phyloP scores from a whole-genome alignment of 2,888 invertebrate genomes.

The Tinea trinotella region DNA sequence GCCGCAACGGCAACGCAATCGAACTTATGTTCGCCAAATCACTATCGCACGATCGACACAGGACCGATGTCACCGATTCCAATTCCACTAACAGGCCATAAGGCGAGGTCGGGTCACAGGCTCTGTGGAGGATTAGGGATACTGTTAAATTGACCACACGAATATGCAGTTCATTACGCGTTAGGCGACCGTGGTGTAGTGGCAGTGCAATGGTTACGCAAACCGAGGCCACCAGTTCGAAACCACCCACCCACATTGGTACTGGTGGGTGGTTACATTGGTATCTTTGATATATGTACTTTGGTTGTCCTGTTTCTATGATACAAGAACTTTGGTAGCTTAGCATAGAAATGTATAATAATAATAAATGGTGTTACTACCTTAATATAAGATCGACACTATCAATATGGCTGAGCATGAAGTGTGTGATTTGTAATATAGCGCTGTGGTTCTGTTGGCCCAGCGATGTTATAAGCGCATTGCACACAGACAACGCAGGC shows the following conservation, averaged over 20 bases:
- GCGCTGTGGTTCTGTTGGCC: slow-evolving; percentile 89
- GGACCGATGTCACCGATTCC: slow-evolving; percentile 81
- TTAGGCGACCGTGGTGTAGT: too few relatives aligned
- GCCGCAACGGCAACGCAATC: slow-evolving; percentile 62
- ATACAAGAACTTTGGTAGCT: too few relatives aligned
- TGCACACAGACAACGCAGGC: slow-evolving; percentile 85
- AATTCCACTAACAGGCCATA: slow-evolving; percentile 80
- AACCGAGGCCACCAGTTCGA: too few relatives aligned
- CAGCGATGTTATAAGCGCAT: slow-evolving; percentile 85
- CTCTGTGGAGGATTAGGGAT: slow-evolving; percentile 38
- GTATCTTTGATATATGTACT: too few relatives aligned
- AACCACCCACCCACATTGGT: too few relatives aligned
- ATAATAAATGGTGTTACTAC: too few relatives aligned
- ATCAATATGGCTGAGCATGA: slow-evolving; percentile 86
- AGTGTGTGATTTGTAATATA: slow-evolving; percentile 84
- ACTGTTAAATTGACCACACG: too few relatives aligned
- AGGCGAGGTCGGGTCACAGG: slow-evolving; percentile 74
- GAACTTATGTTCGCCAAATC: slow-evolving; percentile 41
- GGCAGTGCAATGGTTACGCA: too few relatives aligned
- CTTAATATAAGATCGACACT: slow-evolving; percentile 84
- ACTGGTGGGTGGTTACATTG: background rate
- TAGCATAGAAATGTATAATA: too few relatives aligned
- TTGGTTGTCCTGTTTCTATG: too few relatives aligned
- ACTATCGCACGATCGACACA: slow-evolving; percentile 77
- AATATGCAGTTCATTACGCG: background rate